Conservation (phyloP, 1,140 invertebrate species). For the Rhizoglyphus robini region DNA sequence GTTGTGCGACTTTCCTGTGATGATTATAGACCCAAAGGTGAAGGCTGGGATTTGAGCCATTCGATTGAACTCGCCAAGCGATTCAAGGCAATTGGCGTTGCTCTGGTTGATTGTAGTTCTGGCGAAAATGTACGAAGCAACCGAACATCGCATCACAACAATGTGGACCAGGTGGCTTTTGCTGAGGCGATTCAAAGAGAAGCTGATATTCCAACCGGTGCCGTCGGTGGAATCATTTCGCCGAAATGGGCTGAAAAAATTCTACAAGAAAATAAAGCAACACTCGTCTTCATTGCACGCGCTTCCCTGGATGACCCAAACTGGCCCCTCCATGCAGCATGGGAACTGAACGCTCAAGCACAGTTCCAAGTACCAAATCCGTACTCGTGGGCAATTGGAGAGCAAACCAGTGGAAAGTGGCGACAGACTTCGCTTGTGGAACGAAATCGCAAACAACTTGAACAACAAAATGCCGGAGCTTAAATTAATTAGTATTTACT, state of each 20-base stretch:
- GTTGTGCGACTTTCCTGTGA: too few species aligned
- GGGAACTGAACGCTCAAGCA: neutral
- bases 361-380: neutral
- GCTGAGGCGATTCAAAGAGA: neutral
- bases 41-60: slow-evolving; percentile 8
- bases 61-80: neutral
- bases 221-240: slow-evolving; percentile 5
- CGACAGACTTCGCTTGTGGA: neutral
- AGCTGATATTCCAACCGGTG: neutral
- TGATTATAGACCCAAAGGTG: neutral
- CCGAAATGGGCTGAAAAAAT: slow-evolving; percentile 1
- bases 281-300: neutral
- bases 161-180: neutral
- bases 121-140: neutral
- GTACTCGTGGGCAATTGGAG: neutral
- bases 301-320: slow-evolving; percentile 4
- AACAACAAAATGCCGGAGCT: too few species aligned
- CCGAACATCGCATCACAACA: neutral
- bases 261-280: neutral
- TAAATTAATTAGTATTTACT: too few species aligned
- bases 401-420: neutral
- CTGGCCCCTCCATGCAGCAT: slow-evolving; percentile 1
- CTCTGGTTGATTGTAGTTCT: slow-evolving; percentile 6
- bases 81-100: neutral
- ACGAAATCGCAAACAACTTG: neutral